phyloP scores from a whole-genome alignment of 2,888 invertebrate genomes.

The Dicyrtoma fusca region DNA sequence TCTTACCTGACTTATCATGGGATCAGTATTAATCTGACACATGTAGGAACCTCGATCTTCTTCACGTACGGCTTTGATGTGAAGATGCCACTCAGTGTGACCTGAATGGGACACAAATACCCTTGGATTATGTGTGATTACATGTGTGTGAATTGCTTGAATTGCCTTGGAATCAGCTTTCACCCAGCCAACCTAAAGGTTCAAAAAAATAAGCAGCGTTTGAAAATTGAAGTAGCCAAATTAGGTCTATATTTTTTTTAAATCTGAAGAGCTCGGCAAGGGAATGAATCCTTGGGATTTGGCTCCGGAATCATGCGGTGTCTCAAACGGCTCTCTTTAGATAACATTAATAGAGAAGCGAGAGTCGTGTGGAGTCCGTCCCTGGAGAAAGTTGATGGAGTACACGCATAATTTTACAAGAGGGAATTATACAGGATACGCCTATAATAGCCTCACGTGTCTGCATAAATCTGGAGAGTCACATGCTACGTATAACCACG shows the following conservation, averaged over 20 bases:
- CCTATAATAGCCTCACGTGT: too few relatives aligned
- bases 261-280: not conserved
- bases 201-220: too few relatives aligned
- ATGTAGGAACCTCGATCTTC: conserved; percentile 87
- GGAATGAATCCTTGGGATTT: not conserved
- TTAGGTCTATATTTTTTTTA: not conserved
- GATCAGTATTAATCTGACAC: conserved; percentile 94
- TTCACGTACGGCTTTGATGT: conserved; percentile 78
- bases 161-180: conserved; percentile 91
- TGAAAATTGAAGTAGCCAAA: too few relatives aligned
- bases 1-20: conserved; percentile 90
- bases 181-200: conserved; percentile 83
- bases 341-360: too few relatives aligned
- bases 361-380: too few relatives aligned
- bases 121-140: conserved; percentile 87
- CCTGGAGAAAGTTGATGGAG: too few relatives aligned
- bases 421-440: too few relatives aligned
- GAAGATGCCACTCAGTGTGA: conserved; percentile 85
- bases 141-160: conserved; percentile 82
- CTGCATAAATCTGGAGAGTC: too few relatives aligned
- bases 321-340: too few relatives aligned
- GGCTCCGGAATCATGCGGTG: too few relatives aligned
- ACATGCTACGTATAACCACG: too few relatives aligned
- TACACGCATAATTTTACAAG: too few relatives aligned
- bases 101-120: conserved; percentile 84